Base-by-base conservation (phyloP, 2,113 vertebrate genomes). In the Mesitornis unicolor region DNA sequence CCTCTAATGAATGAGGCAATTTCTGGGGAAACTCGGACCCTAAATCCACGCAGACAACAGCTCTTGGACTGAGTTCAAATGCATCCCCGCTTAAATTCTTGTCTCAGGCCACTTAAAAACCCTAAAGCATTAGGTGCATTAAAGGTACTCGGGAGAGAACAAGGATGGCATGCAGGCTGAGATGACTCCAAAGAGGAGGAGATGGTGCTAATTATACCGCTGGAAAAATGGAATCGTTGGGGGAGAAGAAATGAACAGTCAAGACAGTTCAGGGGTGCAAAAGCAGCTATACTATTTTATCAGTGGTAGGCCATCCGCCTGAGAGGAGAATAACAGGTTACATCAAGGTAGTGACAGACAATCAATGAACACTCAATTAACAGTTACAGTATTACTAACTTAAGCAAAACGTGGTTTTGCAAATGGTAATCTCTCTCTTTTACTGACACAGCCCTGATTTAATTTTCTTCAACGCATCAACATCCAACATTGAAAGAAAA, bases 301-400 rank as follows among this genome's bases (percentile, higher is more conserved):
- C 79, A 69, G 71, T 45, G 47, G 20, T 24, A 56, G 42, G 50
- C 22, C 76, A 47, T 26, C 64, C 12, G 3, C 87, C 92, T 38
- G n/a, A 59, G 60, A 85, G 64, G 71, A 77, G 85, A 94, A 43
- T 56, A 94, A 59, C 88, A 89, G 90, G 96, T 65, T 89, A 81
- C 97, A 97, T 95, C 97, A 67, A 95, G 84, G 89, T 36, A 48
- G 36, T 63, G 96, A 95, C 96, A 90, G 96, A 40, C 91, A 65
- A 98, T 98, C 97, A 92, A 95, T 97, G 95, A 92, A 82, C 93
- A 91, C 94, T 95, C 97, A 91, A 97, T 98, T 98, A 98, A 97
- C 94, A 92, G 92, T 89, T 89, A 78, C 91, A 82, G 75, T 97
- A 96, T 97, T 93, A 97, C 94, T 48, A 95, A 96, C 97, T 96